Percentiles rank a stretch among this genome's conserved stretches.
Evolutionary conservation across 1,140 invertebrate genomes (phyloP).

Genomic region (Habropoda laboriosa): DNA sequence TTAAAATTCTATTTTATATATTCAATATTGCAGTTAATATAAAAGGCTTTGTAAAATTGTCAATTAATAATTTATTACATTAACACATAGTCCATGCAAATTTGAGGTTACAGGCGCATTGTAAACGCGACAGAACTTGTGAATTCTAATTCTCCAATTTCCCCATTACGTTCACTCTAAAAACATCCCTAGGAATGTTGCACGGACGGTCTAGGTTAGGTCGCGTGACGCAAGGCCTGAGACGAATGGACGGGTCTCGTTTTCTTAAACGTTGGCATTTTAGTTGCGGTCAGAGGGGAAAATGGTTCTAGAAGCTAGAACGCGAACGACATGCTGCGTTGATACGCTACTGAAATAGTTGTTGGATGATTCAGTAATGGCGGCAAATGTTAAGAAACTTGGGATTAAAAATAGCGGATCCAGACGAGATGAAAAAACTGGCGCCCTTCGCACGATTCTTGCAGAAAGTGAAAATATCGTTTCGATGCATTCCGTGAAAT

Average conservation of each 20-base stretch:
- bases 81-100: neutral
- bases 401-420: constrained; percentile 19
- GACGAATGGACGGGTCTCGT: neutral
- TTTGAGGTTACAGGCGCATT: neutral
- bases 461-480: neutral
- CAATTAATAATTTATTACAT: neutral
- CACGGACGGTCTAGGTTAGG: constrained; percentile 27
- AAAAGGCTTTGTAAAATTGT: too few species aligned
- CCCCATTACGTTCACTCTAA: neutral
- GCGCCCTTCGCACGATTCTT: neutral
- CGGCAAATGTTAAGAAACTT: constrained; percentile 27
- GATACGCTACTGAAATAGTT: constrained; percentile 39
- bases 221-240: constrained; percentile 30
- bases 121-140: neutral
- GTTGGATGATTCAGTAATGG: constrained; percentile 34
- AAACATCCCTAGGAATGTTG: constrained; percentile 30
- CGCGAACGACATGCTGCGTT: neutral
- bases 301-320: constrained; percentile 7
- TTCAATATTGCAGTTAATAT: neutral
- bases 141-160: neutral
- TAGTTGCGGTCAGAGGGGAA: neutral
- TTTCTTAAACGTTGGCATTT: constrained; percentile 42
- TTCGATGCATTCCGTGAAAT: too few species aligned
- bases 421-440: neutral
- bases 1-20: neutral